Base-by-base conservation (phyloP, 1,140 invertebrate genomes). In the Ephestia elutella region DNA sequence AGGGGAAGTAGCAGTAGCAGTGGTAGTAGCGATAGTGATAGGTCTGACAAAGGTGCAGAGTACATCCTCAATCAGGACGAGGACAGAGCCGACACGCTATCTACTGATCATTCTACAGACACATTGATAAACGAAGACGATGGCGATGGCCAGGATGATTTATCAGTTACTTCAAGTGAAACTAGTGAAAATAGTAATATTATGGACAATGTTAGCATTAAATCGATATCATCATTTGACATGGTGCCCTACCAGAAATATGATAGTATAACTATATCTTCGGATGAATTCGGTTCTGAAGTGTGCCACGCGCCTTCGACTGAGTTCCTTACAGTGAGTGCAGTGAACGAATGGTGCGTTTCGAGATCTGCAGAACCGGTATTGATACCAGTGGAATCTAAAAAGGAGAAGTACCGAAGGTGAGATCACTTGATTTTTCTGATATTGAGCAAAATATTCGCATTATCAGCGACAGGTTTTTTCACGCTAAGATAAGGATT, bases 331-430 rank as follows among this genome's bases (percentile, higher is more conserved):
- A 82, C 84, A 60, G 87, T 89, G 68, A 88, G 84, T 84, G 87
- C 87, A 69, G 84, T 89, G 64, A 89, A 89, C 70, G 82, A 86
- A 63, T 87, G 86, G 82, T 87, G 85, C 73, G 74, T 86, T 60
- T 76, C 83, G 59, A 80, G 82, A 65, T 82, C 84, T 57, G 65
- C 66, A 49, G 82, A 80, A 73, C 80, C 81, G 66, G 76, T 80
- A 76, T 78, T 87, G 61, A 70, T 86, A 58, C 83, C 85, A 62
- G 77, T 86, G 59, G 84, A 87, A 81, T 82, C 82, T 21, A 87
- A 88, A 80, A 87, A 86, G 72, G 86, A 87, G 65, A 89, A 89
- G 73, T 88, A 88, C 80, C 68, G 82, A 75, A 87, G 87, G 87
- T 89, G 72, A 82, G 82, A 60, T 75, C 68, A 74, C 65, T 77